Conservation (phyloP, 2,797 vertebrate species). For the Halcyon badia region DNA sequence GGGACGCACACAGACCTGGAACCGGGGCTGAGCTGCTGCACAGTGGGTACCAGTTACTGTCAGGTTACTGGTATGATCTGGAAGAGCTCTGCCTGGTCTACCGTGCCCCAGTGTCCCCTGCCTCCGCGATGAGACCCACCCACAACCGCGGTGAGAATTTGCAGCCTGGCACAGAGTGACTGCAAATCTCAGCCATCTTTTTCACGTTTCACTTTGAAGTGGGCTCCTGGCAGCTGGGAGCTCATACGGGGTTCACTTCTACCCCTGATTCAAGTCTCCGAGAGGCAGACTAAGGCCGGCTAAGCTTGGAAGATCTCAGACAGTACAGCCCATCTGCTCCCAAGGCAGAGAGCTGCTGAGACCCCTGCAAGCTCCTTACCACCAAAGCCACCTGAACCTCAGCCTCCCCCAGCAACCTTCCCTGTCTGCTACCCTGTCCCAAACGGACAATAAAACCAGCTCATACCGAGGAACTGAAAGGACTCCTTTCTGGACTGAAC, state of each 20-base stretch:
- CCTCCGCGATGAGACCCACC: neutral
- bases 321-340: neutral
- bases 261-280: neutral
- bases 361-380: neutral
- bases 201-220: rapidly evolving
- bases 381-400: neutral
- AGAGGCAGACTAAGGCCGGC: neutral
- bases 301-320: neutral
- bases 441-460: neutral
- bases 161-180: neutral
- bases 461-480: neutral
- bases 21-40: rapidly evolving
- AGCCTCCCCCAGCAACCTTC: neutral
- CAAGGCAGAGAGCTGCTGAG: neutral
- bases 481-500: neutral
- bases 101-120: rapidly evolving
- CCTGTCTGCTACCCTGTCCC: neutral
- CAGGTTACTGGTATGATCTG: neutral
- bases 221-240: neutral
- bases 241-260: neutral
- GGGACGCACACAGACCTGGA: neutral
- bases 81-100: neutral
- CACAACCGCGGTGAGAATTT: rapidly evolving
- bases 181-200: neutral
- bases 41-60: neutral